Conservation (phyloP, 2,113 vertebrate species). For the Hystrix brachyura region DNA sequence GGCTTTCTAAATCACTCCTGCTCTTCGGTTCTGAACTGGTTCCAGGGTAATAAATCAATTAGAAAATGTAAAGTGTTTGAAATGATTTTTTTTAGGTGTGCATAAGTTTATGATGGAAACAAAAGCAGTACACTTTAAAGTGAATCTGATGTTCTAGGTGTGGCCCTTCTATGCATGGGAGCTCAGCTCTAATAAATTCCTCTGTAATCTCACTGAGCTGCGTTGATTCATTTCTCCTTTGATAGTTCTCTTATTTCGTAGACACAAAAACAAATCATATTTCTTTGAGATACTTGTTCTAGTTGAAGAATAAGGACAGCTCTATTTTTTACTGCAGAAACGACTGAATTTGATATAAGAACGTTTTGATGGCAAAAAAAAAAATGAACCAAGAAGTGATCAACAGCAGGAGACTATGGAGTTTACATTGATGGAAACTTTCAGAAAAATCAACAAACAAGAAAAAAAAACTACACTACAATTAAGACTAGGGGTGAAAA, state of each 20-base stretch:
- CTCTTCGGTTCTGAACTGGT: constrained; percentile 52
- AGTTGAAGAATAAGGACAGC: constrained; percentile 24
- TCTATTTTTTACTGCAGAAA: not conserved
- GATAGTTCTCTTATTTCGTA: constrained; percentile 62
- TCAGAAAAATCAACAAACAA: not conserved
- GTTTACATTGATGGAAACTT: not conserved
- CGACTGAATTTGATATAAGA: not conserved
- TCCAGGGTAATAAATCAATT: constrained; percentile 76
- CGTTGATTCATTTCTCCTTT: constrained; percentile 50
- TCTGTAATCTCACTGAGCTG: not conserved
- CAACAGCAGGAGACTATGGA: not conserved
- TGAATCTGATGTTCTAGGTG: not conserved
- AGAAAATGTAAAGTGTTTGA: constrained; percentile 61
- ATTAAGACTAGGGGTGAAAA: not conserved
- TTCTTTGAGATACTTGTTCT: constrained; percentile 53
- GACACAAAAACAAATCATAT: constrained; percentile 54
- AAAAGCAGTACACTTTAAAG: not conserved
- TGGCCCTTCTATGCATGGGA: not conserved
- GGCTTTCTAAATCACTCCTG: constrained; percentile 67
- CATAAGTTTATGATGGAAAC: not conserved
- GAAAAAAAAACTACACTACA: not conserved
- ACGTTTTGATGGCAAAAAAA: not conserved
- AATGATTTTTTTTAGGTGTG: constrained; percentile 33
- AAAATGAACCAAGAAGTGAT: not conserved
- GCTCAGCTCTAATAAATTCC: constrained; percentile 30